These are phyloP conservation scores for Oreochromis mossambicus DNA, from an alignment of 2,797 vertebrate genomes.

Conservation along the genomic window DNA sequence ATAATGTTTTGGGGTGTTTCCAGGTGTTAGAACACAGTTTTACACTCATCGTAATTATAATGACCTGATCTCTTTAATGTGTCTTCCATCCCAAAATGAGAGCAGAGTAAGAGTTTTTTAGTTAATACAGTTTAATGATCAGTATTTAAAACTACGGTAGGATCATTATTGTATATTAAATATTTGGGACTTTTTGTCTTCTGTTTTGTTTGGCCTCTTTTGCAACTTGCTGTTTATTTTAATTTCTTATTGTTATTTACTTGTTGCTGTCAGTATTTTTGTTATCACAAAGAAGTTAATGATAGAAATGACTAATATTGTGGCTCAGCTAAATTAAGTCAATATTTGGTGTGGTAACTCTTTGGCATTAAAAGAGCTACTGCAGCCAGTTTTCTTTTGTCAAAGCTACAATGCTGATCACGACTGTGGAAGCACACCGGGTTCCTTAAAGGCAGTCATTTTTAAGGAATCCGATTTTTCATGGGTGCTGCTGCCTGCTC, in stretches of 20 bases:
- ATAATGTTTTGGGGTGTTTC: background rate
- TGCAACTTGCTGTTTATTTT: background rate
- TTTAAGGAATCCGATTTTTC: background rate
- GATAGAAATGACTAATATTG: background rate
- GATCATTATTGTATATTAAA: background rate
- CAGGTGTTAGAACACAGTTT: fast-evolving
- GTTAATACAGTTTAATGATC: background rate
- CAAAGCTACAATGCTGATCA: background rate
- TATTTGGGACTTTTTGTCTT: background rate
- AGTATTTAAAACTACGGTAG: background rate
- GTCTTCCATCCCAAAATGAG: background rate
- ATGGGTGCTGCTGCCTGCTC: background rate
- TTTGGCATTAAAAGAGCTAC: background rate
- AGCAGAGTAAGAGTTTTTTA: fast-evolving
- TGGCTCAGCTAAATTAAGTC: background rate
- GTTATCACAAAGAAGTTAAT: background rate
- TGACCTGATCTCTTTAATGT: background rate
- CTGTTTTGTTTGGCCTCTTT: background rate
- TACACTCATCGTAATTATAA: background rate
- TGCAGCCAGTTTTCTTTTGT: background rate
- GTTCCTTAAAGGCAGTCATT: background rate
- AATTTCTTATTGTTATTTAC: background rate
- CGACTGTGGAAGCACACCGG: background rate
- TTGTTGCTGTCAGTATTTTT: background rate
- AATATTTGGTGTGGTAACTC: background rate